Base-by-base conservation (phyloP, 2,797 vertebrate genomes). In the Aeoliscus strigatus region DNA sequence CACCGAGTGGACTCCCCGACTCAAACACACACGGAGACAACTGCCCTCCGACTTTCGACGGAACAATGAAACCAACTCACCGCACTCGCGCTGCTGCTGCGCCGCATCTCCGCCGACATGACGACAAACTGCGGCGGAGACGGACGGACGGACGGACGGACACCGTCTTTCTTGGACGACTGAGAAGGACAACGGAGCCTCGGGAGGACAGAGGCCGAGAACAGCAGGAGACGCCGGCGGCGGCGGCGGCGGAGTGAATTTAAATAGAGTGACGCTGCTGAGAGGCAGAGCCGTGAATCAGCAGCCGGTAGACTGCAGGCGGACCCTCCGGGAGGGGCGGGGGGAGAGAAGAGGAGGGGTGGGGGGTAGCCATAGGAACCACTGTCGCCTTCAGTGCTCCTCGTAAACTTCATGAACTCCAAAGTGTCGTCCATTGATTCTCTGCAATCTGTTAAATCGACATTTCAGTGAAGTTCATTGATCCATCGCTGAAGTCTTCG, bases 41-140 rank as follows among this genome's bases (percentile, higher is more conserved):
- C n/a, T n/a, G n/a, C n/a, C n/a, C n/a, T n/a, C n/a, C n/a, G n/a
- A n/a, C n/a, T n/a, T n/a, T n/a, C n/a, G n/a, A n/a, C n/a, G n/a
- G n/a, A n/a, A n/a, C n/a, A n/a, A n/a, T n/a, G n/a, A n/a, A n/a
- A n/a, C n/a, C 9, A 8, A 77, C 87, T 88, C 53, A 89, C 88
- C 80, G 38, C 51, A 7, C 40, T 3, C 0, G 42, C 53, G 33
- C 39, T 48, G 37, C 82, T 79, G 65, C 48, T 71, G 0, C 85
- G 80, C 34, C 84, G 74, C 62, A 66, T 81, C 62, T 86, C 84
- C 25, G 43, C 28, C 36, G 75, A 65, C 79, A 80, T 77, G 37
- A 1, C 30, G 54, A 28, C 17, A 11, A 9, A 14, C 2, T 9
- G 10, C 1, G 8, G n/a, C 2, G 18, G 6, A 21, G 18, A 21